Base-by-base conservation (phyloP, 1,140 invertebrate species). In the Solenopsis invicta region DNA sequence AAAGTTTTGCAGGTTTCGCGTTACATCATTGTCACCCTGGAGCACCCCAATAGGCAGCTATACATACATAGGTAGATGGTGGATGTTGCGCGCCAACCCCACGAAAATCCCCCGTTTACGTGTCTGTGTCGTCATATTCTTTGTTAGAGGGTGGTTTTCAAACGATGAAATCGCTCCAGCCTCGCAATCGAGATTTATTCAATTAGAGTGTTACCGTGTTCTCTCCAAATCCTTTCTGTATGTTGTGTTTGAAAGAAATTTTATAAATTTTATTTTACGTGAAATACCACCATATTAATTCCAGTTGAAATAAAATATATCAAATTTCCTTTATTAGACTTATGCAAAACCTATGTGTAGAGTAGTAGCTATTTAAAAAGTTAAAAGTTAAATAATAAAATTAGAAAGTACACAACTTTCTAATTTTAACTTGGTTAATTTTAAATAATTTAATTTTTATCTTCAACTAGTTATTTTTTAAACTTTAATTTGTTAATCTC, bases 11-110 rank as follows among this genome's bases (percentile, higher is more conserved):
- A 86, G 85, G 92, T 88, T 89, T 94, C 92, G 88, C 86, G 84
- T 93, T 94, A 93, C 93, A 92, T 93, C 92, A 92, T 93, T 92
- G 90, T 91, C 87, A 84, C 84, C 78, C 89, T 64, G 84, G 41
- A 89, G 85, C 86, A 92, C 82, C 89, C 88, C 89, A 89, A 93
- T 92, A 86, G 89, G 86, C 78, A 91, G 86, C 89, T 89, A 66
- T 21, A 24, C 59, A 87, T 75, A 86, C 69, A 87, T 82, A 85
- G 59, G 54, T 91, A 87, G 92, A 37, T 84, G 66, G 71, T 80
- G 69, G 78, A 82, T 77, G 80, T 81, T 81, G 67, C 82, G 67
- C 82, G 86, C 59, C 54, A 56, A 66, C 72, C 88, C 89, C 87
- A 86, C 41, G 76, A 87, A 92, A 89, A 91, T 85, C 62, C 67